A percentile compares a stretch with the other conserved stretches of the same genome.
Conservation (phyloP, 2,888 invertebrate species). For the Myopa tessellatipennis region DNA sequence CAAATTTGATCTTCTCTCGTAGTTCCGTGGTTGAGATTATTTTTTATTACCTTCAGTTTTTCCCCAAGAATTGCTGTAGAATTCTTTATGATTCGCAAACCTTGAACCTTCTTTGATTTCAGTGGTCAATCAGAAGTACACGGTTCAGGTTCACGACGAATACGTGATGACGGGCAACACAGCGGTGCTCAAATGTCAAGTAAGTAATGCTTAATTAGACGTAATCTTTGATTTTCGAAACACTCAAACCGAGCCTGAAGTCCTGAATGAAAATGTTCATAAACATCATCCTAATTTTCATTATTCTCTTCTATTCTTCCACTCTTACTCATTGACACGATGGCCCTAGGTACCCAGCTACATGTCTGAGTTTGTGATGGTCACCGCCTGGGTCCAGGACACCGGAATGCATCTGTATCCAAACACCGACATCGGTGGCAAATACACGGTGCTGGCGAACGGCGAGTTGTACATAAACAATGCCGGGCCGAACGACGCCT, state of each 20-base stretch:
- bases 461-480: slow-evolving; percentile 87
- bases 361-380: slow-evolving; percentile 87
- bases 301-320: not conserved
- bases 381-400: slow-evolving; percentile 91
- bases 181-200: slow-evolving; percentile 87
- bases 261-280: too few species aligned
- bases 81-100: not conserved
- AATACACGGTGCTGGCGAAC: slow-evolving; percentile 82
- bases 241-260: too few species aligned
- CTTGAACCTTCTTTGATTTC: slow-evolving; percentile 52
- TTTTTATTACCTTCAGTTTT: too few species aligned
- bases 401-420: slow-evolving; percentile 83
- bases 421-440: slow-evolving; percentile 79
- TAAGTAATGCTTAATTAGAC: slow-evolving; percentile 49
- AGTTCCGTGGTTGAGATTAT: too few species aligned
- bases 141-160: slow-evolving; percentile 90
- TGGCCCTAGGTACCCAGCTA: slow-evolving; percentile 78
- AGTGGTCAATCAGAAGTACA: slow-evolving; percentile 88
- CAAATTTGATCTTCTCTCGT: too few species aligned
- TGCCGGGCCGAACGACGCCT: slow-evolving; percentile 81
- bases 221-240: too few species aligned
- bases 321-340: not conserved
- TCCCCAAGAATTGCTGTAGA: not conserved
- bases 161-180: slow-evolving; percentile 93
- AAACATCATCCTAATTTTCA: not conserved